Evolutionary conservation across 2,797 vertebrate species (phyloP), one percentile per base, ranked within the genome.

Genomic region (Geotrypetes seraphini): DNA sequence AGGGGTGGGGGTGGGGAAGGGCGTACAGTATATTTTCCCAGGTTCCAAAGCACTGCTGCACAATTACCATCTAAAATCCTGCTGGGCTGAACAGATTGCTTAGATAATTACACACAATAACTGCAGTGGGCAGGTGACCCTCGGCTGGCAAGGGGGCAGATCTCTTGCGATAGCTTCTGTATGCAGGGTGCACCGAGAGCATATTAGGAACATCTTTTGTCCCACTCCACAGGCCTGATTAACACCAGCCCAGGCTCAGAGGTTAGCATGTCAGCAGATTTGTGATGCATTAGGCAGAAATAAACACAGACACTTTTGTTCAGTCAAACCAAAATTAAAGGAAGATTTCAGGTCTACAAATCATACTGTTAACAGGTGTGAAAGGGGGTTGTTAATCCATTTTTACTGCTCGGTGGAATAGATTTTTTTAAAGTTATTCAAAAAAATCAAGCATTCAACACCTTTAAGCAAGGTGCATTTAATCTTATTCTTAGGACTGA

Each of bases 31-130:
- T 71, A 69, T 75, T 64, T 76, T 75, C 60, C 71, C 63, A 71
- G 67, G 73, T 85, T 84, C 84, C 85, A 68, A 88, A 92, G 88
- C 85, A 87, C 83, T 81, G 84, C 87, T 86, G 88, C 83, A 78
- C 90, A 88, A 93, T 91, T 88, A 88, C 84, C 77, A 87, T 80
- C 79, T 81, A 73, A 83, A n/a, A 82, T 67, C 89, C 90, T 64
- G 87, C 92, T 91, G 89, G 88, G 90, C 81, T 81, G 89, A 95
- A 93, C 92, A 96, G 90, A 96, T 94, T 96, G 91, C 87, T 57
- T 85, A 78, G 84, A 93, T 95, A 93, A 95, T 97, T 95, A 91
- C 88, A 90, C 83, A 94, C 88, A 91, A 88, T 90, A 93, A 90
- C 84, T 78, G 86, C 80, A 72, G 81, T 73, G 81, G 84, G 86